phyloP scores from a whole-genome alignment of 2,888 invertebrate genomes.

The Microctonus aethiopoides region DNA sequence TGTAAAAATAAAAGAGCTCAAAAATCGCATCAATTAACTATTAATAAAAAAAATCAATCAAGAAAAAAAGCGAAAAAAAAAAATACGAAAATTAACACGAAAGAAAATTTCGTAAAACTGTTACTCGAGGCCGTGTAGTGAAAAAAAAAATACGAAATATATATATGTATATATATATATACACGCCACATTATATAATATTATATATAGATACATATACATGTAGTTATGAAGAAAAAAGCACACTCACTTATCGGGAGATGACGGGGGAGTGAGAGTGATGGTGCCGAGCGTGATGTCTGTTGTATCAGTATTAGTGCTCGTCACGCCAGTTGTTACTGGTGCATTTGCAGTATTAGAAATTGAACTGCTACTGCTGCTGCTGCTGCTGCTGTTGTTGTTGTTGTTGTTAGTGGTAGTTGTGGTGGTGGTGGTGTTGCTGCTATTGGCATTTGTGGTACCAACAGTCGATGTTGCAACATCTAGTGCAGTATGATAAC shows the following conservation, averaged over 20 bases:
- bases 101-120: neutral
- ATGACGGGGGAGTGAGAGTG: conserved; percentile 72
- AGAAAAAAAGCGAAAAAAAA: conserved; percentile 13
- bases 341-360: conserved; percentile 32
- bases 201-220: conserved; percentile 39
- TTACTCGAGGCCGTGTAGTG: neutral
- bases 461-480: conserved; percentile 36
- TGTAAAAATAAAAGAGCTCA: neutral
- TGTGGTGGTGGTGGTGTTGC: no score
- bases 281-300: conserved; percentile 66
- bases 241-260: conserved; percentile 73
- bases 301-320: conserved; percentile 55
- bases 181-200: neutral
- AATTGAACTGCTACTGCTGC: neutral
- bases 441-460: conserved; percentile 18
- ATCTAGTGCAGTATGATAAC: conserved; percentile 37
- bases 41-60: neutral
- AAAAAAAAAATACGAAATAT: neutral
- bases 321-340: conserved; percentile 47
- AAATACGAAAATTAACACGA: neutral
- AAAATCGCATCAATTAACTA: neutral
- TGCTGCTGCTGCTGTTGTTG: neutral
- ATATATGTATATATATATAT: no score
- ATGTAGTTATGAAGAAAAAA: conserved; percentile 51
- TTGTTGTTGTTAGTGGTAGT: no score